Base-by-base conservation (phyloP, 2,797 vertebrate genomes). In the Cyclura pinguis region DNA sequence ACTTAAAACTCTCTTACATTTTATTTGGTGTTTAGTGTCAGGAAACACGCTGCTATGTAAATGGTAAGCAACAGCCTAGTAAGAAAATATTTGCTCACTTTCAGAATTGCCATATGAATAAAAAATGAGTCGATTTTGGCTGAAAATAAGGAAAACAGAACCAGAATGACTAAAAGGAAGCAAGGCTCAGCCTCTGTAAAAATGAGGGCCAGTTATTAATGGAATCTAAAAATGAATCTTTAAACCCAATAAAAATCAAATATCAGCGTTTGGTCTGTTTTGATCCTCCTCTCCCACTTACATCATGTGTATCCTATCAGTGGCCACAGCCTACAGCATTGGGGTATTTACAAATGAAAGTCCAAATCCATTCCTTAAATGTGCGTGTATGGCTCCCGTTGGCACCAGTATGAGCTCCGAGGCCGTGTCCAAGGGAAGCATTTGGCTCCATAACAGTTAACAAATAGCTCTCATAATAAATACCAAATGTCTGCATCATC, bases 401-500 rank as follows among this genome's bases (percentile, higher is more conserved):
- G 50, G 77, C 62, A 90, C 32, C 29, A 78, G 22, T 38, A 42
- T 35, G 6, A 80, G 64, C 14, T 84, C 47, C 32, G 47, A 59
- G 18, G 2, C 72, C 27, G 47, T 32, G 42, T 80, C 59, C 27
- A 88, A 80, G 81, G 64, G 86, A 88, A 91, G 81, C 85, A 47
- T 81, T 92, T 90, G 50, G 74, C 88, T 84, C 38, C 20, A 83
- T 83, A 85, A 87, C 80, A 91, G 90, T 92, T 90, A 95, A 93
- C 88, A 94, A 95, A 77, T 90, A 88, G 59, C 85, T 76, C 38
- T 92, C 90, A 1, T 88, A 92, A 89, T 91, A 95, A 95, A 59
- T 74, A 92, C 76, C 92, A 95, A 90, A 52, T 94, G 47, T 93
- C 76, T 92, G 86, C 92, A 87, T 91, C 88, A 90, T 91, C 89